Base-by-base conservation (phyloP, 2,113 vertebrate genomes). In the Phaethon lepturus region DNA sequence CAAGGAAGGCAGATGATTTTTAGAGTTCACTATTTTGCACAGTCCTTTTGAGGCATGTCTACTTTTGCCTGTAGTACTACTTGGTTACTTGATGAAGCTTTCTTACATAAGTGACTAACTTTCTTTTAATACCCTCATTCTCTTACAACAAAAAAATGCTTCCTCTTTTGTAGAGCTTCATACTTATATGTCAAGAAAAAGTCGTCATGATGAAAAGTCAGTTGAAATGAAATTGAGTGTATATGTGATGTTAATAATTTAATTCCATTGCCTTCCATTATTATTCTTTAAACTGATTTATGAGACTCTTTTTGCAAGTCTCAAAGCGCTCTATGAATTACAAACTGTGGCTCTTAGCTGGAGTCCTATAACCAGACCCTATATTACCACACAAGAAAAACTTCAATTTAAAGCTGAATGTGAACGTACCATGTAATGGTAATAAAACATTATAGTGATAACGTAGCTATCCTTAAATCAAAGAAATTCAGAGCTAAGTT, bases 281-380 rank as follows among this genome's bases (percentile, higher is more conserved):
- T 86, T 95, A 50, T 84, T 84, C 38, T 80, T 86, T 84, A 92
- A 91, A 86, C 52, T 77, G 79, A 92, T 87, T 81, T 91, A 63
- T 85, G 76, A 95, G 28, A 52, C 10, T 40, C 24, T 77, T 50
- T 81, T 84, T 89, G 59, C 60, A 87, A 93, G 85, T 90, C 77
- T 94, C 64, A 59, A 64, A 82, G 60, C 55, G 23, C 28, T 85
- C 56, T 35, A 8, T 90, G 85, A 94, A 92, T 93, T 92, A 72
- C 13, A 38, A 85, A 59, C 60, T 78, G 13, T 55, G 28, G 3
- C 24, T 87, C 56, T 63, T 69, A 90, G 47, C 77, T 87, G 7
- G 90, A 91, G n/a, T 90, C 17, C 66, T 82, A 33, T 47, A 72
- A 67, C 25, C 25, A 85, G 38, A 68, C 13, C 33, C 40, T 90